Percentiles rank a stretch among this genome's conserved stretches.
These are phyloP conservation scores for Euleptes europaea DNA, from an alignment of 2,113 vertebrate species.

Conservation along the genomic window DNA sequence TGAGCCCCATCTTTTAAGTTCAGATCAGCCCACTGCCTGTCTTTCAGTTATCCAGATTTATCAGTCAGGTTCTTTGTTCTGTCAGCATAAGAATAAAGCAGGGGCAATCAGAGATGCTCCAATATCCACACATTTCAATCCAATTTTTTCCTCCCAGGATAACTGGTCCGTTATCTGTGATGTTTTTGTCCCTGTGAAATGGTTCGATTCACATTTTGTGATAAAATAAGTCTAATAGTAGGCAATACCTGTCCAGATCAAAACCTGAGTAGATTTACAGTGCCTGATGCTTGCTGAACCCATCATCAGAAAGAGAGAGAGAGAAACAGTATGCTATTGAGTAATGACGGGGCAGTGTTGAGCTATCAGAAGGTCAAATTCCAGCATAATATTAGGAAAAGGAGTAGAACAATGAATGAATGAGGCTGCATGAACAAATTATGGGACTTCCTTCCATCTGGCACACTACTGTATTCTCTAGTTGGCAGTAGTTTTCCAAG, in stretches of 20 bases:
- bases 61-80: neutral
- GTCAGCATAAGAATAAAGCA: too few relatives aligned
- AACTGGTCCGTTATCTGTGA: too few relatives aligned
- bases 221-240: neutral
- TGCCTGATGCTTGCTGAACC: neutral
- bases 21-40: too few relatives aligned
- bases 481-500: too few relatives aligned
- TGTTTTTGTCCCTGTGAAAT: neutral
- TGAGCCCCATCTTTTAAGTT: too few relatives aligned
- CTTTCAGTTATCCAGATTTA: neutral
- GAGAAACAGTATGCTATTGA: neutral
- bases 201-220: neutral
- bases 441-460: neutral
- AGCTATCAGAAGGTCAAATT: neutral
- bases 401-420: neutral
- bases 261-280: neutral
- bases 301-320: neutral
- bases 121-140: neutral
- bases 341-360: neutral
- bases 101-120: neutral
- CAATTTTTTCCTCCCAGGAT: neutral
- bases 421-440: neutral
- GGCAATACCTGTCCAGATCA: constrained; percentile 5
- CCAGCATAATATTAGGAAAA: neutral
- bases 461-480: too few relatives aligned